Evolutionary conservation across 2,113 vertebrate genomes (phyloP).

Genomic region (Thamnophis sirtalis): DNA sequence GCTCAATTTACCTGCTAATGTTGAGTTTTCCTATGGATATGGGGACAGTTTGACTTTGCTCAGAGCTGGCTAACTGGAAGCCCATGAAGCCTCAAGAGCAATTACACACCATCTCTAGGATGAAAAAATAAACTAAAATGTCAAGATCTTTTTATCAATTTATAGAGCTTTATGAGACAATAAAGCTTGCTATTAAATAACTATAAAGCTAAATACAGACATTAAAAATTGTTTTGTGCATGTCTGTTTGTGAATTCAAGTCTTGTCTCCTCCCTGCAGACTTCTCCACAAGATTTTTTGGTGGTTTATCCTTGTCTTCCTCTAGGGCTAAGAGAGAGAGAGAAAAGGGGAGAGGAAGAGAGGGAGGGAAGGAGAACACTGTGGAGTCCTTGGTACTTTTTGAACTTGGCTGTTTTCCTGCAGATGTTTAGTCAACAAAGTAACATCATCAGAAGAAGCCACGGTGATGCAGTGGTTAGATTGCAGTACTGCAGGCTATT

Average conservation of each 20-base stretch:
- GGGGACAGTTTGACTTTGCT: not conserved
- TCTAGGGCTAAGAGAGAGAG: not conserved
- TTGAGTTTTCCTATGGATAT: not conserved
- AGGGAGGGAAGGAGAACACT: not conserved
- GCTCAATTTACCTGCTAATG: not conserved
- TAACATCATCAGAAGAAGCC: not conserved
- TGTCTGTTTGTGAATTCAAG: not conserved
- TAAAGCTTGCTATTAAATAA: not conserved
- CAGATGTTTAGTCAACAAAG: not conserved
- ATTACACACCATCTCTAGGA: not conserved
- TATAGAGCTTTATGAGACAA: not conserved
- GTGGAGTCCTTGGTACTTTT: not conserved
- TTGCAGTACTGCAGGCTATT: too few species aligned
- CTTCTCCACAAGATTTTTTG: not conserved
- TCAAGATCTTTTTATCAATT: not conserved
- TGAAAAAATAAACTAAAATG: not conserved
- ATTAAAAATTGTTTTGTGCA: not conserved
- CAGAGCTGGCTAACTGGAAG: not conserved
- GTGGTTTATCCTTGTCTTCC: not conserved
- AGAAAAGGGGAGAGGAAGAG: too few species aligned
- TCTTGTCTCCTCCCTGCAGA: not conserved
- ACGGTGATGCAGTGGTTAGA: too few species aligned
- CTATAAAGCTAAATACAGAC: not conserved
- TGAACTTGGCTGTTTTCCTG: not conserved
- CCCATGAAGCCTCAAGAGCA: not conserved